A percentile compares a stretch with the other conserved stretches of the same genome.
Conservation (phyloP, 2,113 vertebrate species). For the Elanoides forficatus region DNA sequence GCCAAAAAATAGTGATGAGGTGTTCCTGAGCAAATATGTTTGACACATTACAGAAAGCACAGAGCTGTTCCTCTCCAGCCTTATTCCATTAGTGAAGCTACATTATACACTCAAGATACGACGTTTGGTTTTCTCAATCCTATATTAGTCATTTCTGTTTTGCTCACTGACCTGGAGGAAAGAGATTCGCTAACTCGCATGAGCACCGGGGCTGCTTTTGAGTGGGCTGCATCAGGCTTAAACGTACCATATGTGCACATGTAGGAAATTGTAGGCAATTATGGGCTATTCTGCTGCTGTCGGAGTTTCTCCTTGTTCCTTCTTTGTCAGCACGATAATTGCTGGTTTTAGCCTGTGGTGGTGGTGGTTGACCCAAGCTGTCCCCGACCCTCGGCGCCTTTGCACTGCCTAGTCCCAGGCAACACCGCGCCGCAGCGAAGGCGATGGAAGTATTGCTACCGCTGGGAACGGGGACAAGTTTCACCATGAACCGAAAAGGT, state of each 20-base stretch:
- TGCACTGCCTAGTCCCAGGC: rapidly evolving
- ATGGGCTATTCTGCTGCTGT: not conserved
- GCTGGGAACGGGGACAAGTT: too few relatives aligned
- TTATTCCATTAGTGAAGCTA: not conserved
- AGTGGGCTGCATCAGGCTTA: too few relatives aligned
- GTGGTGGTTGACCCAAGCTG: not conserved
- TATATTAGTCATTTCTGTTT: not conserved
- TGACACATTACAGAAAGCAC: not conserved
- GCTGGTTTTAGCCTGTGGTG: not conserved
- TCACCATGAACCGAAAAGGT: not conserved
- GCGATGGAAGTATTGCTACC: rapidly evolving
- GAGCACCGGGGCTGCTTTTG: not conserved
- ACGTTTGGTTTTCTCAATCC: not conserved
- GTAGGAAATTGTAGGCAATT: not conserved
- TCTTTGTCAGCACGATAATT: not conserved
- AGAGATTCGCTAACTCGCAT: not conserved
- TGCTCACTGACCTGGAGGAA: not conserved
- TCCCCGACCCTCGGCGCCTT: rapidly evolving
- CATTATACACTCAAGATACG: not conserved
- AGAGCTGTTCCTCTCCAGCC: not conserved
- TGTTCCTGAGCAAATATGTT: not conserved
- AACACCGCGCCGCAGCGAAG: rapidly evolving
- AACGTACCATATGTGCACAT: not conserved
- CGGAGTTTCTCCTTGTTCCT: not conserved
- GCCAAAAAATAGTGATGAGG: not conserved